Evolutionary conservation across 2,797 vertebrate genomes (phyloP).

Genomic region (Lepus townsendii): DNA sequence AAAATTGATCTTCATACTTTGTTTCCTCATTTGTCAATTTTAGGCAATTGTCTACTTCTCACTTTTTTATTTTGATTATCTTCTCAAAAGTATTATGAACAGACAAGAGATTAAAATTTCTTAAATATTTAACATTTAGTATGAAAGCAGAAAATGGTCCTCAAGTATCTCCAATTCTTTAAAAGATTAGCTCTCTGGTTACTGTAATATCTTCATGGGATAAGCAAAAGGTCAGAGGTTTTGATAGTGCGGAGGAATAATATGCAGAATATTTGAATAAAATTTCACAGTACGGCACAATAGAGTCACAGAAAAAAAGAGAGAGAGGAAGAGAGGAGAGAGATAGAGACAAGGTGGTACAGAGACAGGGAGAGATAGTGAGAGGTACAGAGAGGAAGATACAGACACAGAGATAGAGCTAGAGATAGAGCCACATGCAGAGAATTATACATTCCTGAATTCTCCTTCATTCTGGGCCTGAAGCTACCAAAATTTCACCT

Average conservation of each 20-base stretch:
- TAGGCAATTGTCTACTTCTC: constrained; percentile 49
- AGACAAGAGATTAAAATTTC: constrained; percentile 59
- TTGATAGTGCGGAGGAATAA: constrained; percentile 24
- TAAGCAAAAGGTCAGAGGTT: constrained; percentile 50
- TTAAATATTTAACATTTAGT: constrained; percentile 76
- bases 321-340: neutral
- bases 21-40: constrained; percentile 57
- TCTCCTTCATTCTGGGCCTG: neutral
- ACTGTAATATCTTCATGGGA: constrained; percentile 41
- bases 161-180: constrained; percentile 54
- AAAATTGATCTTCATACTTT: constrained; percentile 24
- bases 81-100: constrained; percentile 59
- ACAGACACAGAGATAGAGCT: neutral
- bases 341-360: neutral
- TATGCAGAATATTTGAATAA: constrained; percentile 65
- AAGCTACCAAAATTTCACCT: neutral
- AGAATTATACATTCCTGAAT: neutral
- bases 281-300: neutral
- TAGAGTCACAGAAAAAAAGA: neutral
- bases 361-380: neutral
- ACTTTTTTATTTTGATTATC: constrained; percentile 67
- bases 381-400: neutral
- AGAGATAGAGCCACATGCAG: neutral
- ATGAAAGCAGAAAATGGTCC: constrained; percentile 61
- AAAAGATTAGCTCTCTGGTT: constrained; percentile 40